phyloP scores from a whole-genome alignment of 2,888 invertebrate genomes.

The Ennomos erosarius region DNA sequence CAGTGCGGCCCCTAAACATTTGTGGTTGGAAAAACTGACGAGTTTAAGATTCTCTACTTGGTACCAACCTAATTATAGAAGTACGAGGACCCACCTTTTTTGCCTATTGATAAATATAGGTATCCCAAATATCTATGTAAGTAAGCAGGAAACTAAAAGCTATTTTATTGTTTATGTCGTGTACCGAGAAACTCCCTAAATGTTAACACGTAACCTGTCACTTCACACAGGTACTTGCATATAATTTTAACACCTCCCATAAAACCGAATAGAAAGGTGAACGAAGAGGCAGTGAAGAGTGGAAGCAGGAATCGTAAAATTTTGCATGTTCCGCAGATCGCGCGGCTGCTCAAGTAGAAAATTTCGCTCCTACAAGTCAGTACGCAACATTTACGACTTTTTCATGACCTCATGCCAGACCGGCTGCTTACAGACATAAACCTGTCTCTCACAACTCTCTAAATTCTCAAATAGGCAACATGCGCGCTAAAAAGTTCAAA shows the following conservation, averaged over 20 bases:
- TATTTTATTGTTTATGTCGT: background rate
- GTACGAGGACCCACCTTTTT: too few relatives aligned
- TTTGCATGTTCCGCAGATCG: conserved; percentile 70
- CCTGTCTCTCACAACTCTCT: conserved; percentile 56
- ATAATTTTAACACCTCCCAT: conserved; percentile 58
- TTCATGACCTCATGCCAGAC: conserved; percentile 71
- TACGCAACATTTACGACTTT: conserved; percentile 78
- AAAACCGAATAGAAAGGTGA: conserved; percentile 55
- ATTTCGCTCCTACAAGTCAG: conserved; percentile 70
- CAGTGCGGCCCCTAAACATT: too few relatives aligned
- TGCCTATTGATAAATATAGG: too few relatives aligned
- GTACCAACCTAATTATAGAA: too few relatives aligned
- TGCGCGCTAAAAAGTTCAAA: conserved; percentile 43
- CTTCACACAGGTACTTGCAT: conserved; percentile 29
- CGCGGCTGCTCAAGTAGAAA: conserved; percentile 67
- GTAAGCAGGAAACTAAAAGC: too few relatives aligned
- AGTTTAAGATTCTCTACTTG: too few relatives aligned
- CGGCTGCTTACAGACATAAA: conserved; percentile 67
- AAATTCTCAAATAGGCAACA: conserved; percentile 53
- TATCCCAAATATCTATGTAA: too few relatives aligned
- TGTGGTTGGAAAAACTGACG: too few relatives aligned
- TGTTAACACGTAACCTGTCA: conserved; percentile 37
- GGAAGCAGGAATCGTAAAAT: conserved; percentile 68
- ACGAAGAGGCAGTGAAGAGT: conserved; percentile 49
- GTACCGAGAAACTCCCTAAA: background rate